Evolutionary conservation across 30 jellyfish, hydroid and myxozoan genomes (phyloP), one percentile per base, ranked within the genome.

Genomic region (Rhopilema esculentum): DNA sequence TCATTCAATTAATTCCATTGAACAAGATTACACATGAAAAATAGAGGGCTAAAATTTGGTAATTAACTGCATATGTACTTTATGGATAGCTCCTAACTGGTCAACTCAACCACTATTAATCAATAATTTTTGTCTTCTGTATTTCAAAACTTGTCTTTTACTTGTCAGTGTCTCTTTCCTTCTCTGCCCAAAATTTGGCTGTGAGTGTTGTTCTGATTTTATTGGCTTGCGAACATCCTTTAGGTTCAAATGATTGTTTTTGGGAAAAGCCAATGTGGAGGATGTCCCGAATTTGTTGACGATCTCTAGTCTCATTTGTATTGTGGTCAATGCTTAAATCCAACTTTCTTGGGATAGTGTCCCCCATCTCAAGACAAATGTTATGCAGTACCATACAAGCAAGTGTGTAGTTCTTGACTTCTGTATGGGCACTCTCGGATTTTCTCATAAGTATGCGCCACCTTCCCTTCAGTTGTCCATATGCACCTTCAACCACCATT

Each of bases 401-500:
- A 24, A 72, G 82, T 18, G 82, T 72, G 82, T 1, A 72, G 29
- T 25, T 25, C 57, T 72, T 72, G 66, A 72, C 82, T 29, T 72
- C 82, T 22, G 31, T n/a, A 15, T 72, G 82, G 57, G 28, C 65
- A 29, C 82, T 72, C 65, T 72, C 68, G 65, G 82, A 72, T 72
- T 72, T 72, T 72, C 82, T 32, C 82, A 72, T 72, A 29, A 72
- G 82, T 7, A 72, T 72, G 66, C 82, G 82, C 82, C 82, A 72
- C 57, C 82, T 72, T 33, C 82, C 82, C 28, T 72, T 72, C 66
- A 72, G 57, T 29, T 72, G 82, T n/a, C 82, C 82, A 72, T 24
- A 72, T 27, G 82, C 82, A 17, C 65, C 82, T 33, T 72, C 82
- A 8, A 69, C 28, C 65, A 72, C 82, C 82, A 72, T 72, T 18